A percentile compares a stretch with the other conserved stretches of the same genome.
Conservation (phyloP, 2,797 vertebrate genomes). For the Potorous gilbertii region DNA sequence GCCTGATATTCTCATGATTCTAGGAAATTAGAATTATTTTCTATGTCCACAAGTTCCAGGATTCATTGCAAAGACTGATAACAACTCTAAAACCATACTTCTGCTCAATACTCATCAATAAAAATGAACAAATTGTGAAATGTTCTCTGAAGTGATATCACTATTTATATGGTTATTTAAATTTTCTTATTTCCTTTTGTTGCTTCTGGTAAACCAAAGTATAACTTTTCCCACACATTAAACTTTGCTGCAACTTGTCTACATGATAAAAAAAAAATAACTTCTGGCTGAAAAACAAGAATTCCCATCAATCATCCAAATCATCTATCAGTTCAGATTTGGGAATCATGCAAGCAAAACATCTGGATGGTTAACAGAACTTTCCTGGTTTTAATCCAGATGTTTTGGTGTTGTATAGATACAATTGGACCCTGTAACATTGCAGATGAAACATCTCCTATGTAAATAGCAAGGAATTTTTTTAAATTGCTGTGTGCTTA, state of each 20-base stretch:
- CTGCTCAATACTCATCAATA: not conserved
- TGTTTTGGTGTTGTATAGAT: not conserved
- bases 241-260: too few species aligned
- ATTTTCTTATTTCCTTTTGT: not conserved
- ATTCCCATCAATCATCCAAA: conserved; percentile 12
- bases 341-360: not conserved
- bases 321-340: not conserved
- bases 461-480: not conserved
- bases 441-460: not conserved
- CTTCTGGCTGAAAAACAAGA: not conserved
- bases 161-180: not conserved
- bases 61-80: not conserved
- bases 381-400: not conserved
- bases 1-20: not conserved
- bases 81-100: not conserved
- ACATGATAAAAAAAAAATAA: too few species aligned
- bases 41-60: too few species aligned
- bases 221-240: too few species aligned
- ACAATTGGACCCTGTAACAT: not conserved
- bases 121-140: not conserved
- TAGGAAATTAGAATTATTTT: not conserved
- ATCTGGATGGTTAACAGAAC: not conserved
- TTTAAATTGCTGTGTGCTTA: not conserved
- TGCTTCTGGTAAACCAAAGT: not conserved
- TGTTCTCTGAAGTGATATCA: conserved; percentile 9